phyloP scores from a whole-genome alignment of 1,140 invertebrate species.

The Heliothis subflexa region DNA sequence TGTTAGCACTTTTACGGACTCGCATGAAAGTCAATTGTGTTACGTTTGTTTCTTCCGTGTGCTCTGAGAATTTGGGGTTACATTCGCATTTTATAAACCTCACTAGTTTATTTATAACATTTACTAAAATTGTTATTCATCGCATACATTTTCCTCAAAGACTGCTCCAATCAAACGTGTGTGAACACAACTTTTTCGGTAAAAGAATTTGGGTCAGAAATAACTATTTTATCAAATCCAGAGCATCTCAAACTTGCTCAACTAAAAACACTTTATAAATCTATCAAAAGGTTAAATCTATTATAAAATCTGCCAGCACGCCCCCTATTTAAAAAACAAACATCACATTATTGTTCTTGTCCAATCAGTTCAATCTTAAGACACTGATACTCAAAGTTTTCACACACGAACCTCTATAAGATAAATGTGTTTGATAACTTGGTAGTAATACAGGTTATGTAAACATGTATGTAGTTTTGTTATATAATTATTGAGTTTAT shows the following conservation, averaged over 20 bases:
- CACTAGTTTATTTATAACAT: background rate
- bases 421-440: constrained; percentile 69
- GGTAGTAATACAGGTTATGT: constrained; percentile 54
- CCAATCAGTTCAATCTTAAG: constrained; percentile 12
- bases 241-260: constrained; percentile 11
- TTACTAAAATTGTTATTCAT: background rate
- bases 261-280: constrained; percentile 33
- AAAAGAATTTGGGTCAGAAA: too few relatives aligned
- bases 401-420: constrained; percentile 53
- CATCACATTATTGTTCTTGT: constrained; percentile 17
- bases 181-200: too few relatives aligned
- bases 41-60: constrained; percentile 21
- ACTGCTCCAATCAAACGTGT: background rate
- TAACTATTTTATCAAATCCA: background rate
- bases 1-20: constrained; percentile 35
- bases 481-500: constrained; percentile 66
- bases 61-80: constrained; percentile 23
- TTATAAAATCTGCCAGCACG: constrained; percentile 3
- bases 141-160: too few relatives aligned
- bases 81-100: constrained; percentile 17
- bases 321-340: constrained; percentile 19
- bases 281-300: constrained; percentile 19
- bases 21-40: constrained; percentile 43
- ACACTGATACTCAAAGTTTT: constrained; percentile 2
- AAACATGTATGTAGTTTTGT: constrained; percentile 70